These are phyloP conservation scores for Muscicapa comitata DNA, from an alignment of 2,797 vertebrate species.

Conservation along the genomic window DNA sequence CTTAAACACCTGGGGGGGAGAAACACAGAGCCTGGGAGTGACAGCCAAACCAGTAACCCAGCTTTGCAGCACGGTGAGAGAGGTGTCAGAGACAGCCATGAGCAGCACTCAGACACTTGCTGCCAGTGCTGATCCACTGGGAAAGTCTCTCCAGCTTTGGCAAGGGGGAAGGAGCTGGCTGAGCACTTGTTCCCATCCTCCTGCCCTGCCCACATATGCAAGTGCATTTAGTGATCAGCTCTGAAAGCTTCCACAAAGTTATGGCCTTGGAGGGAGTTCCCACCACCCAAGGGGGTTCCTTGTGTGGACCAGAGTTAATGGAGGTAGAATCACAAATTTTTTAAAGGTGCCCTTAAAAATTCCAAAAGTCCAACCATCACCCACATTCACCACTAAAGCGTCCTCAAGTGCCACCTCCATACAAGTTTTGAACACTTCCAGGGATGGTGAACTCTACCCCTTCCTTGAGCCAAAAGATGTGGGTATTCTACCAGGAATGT, in stretches of 20 bases:
- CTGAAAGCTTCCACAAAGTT: neutral
- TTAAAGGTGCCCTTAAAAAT: neutral
- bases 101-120: neutral
- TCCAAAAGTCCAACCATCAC: neutral
- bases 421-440: neutral
- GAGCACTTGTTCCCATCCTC: neutral
- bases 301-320: neutral
- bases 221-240: neutral
- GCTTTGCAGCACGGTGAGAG: accelerated
- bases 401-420: neutral
- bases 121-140: neutral
- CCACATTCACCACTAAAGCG: neutral
- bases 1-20: slow-evolving; percentile 86
- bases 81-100: neutral
- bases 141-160: neutral
- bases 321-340: neutral
- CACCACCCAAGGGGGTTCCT: neutral
- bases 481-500: neutral
- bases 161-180: neutral
- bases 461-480: neutral
- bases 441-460: neutral
- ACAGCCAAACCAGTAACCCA: neutral
- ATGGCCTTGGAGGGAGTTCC: neutral
- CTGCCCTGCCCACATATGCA: neutral
- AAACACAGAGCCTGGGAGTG: neutral